A percentile compares a stretch with the other conserved stretches of the same genome.
phyloP scores from a whole-genome alignment of 2,797 vertebrate genomes.

The Vipera ursinii region DNA sequence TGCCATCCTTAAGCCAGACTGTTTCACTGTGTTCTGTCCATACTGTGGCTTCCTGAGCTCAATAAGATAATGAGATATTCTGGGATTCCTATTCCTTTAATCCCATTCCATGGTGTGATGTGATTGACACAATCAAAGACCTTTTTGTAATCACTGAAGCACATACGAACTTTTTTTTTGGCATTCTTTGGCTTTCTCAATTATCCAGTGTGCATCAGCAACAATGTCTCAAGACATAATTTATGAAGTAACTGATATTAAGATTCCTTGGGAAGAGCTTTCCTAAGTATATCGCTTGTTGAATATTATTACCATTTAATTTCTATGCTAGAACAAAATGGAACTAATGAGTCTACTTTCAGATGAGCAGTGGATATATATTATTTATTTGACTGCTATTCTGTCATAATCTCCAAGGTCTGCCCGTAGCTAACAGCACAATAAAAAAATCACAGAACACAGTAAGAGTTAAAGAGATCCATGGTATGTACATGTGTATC shows the following conservation, averaged over 20 bases:
- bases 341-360: not conserved
- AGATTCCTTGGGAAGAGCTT: not conserved
- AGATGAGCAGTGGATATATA: not conserved
- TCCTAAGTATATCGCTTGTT: not conserved
- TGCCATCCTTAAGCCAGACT: not conserved
- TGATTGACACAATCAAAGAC: not conserved
- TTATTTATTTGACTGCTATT: not conserved
- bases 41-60: not conserved
- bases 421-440: not conserved
- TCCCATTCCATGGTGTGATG: not conserved
- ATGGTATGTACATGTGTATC: not conserved
- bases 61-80: not conserved
- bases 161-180: not conserved
- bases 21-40: not conserved
- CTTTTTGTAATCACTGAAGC: not conserved
- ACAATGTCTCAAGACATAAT: not conserved
- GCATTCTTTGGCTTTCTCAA: not conserved
- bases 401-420: not conserved
- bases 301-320: not conserved
- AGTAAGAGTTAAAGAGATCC: not conserved
- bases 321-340: not conserved
- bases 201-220: not conserved
- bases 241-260: not conserved
- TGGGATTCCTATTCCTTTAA: not conserved
- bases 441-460: not conserved